Percentiles rank a stretch among this genome's conserved stretches.
Conservation (phyloP, 1,140 invertebrate species). For the Armadillidium nasatum region DNA sequence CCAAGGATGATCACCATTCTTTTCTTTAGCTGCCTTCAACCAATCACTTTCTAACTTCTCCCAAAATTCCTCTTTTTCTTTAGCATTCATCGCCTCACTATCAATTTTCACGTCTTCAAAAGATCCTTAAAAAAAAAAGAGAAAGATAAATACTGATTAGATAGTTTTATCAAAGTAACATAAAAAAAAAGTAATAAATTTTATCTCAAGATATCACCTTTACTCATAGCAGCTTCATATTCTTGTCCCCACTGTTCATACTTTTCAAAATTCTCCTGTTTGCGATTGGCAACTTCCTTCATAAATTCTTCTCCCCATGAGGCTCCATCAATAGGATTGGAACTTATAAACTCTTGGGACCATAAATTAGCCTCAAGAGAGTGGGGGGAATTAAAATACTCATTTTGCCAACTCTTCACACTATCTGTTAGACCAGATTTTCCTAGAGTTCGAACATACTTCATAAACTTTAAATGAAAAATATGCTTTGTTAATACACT, state of each 20-base stretch:
- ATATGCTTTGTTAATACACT: no score
- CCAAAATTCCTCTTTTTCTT: conserved; percentile 60
- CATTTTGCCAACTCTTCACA: conserved; percentile 55
- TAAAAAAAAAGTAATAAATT: no score
- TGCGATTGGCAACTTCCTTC: conserved; percentile 24
- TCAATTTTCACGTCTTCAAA: conserved; percentile 23
- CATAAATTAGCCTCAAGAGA: background rate
- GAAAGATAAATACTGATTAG: background rate
- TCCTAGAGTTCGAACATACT: conserved; percentile 74
- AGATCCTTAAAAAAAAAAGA: conserved; percentile 14
- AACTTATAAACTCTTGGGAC: background rate
- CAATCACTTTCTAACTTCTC: conserved; percentile 69
- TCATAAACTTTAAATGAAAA: conserved; percentile 64
- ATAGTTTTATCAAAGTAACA: no score
- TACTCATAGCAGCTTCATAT: background rate
- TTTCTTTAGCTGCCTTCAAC: conserved; percentile 59
- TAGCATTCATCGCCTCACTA: conserved; percentile 31
- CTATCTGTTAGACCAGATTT: conserved; percentile 39
- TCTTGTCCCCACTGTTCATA: background rate
- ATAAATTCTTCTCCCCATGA: conserved; percentile 44
- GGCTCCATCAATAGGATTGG: conserved; percentile 34
- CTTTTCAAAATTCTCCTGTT: conserved; percentile 45
- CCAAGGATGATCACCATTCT: conserved; percentile 60
- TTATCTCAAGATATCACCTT: background rate
- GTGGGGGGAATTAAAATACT: conserved; percentile 48